phyloP scores from a whole-genome alignment of 2,113 vertebrate species.

The Polypterus senegalus region DNA sequence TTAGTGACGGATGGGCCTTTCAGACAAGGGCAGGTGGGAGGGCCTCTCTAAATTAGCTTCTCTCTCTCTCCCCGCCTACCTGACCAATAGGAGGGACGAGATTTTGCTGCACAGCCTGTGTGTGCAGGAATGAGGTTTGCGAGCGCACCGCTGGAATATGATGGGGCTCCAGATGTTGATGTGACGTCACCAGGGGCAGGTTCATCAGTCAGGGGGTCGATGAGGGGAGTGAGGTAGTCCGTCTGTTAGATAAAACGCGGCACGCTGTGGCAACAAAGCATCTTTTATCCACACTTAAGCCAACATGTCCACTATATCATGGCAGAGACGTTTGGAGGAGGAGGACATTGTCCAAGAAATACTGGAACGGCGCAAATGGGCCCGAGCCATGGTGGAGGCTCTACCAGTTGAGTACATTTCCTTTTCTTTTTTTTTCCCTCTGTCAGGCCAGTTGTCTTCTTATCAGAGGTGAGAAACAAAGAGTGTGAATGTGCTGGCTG shows the following conservation, averaged over 20 bases:
- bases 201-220: slow-evolving; percentile 27
- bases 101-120: neutral
- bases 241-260: slow-evolving; percentile 6
- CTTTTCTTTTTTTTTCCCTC: no score
- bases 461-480: no score
- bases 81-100: no score
- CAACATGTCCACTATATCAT: slow-evolving; percentile 42
- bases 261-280: neutral
- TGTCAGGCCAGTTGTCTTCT: no score
- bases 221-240: slow-evolving; percentile 10
- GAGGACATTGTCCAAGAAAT: slow-evolving; percentile 37
- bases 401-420: slow-evolving; percentile 46
- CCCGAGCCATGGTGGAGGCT: slow-evolving; percentile 39
- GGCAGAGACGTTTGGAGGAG: slow-evolving; percentile 34
- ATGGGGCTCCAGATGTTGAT: slow-evolving; percentile 21
- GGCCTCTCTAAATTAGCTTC: slow-evolving; percentile 31
- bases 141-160: slow-evolving; percentile 15
- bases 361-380: slow-evolving; percentile 44
- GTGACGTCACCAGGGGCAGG: slow-evolving; percentile 34
- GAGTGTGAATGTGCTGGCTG: no score
- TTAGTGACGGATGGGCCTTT: slow-evolving; percentile 67
- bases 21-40: slow-evolving; percentile 31
- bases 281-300: neutral
- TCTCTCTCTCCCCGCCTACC: neutral
- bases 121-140: slow-evolving; percentile 14